Base-by-base conservation (phyloP, 2,113 vertebrate species). In the Bombycilla garrulus region DNA sequence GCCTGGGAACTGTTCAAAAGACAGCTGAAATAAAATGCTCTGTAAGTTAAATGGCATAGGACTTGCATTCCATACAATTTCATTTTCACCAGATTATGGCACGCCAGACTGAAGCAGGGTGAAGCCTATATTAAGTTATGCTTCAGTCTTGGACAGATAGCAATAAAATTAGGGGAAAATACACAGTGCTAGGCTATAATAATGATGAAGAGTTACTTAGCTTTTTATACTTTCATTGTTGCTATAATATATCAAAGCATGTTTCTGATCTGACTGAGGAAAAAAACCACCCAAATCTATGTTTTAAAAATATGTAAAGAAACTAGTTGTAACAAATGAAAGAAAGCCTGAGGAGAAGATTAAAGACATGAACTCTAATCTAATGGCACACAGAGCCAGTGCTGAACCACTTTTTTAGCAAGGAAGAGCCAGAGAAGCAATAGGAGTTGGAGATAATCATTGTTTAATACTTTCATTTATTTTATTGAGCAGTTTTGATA, bases 1-100 rank as follows among this genome's bases (percentile, higher is more conserved):
- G 87, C 88, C 87, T 94, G 96, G 93, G 96, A 97, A 96, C 93
- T 92, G 64, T 93, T 91, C 79, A 91, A 93, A 92, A 96, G 92
- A 88, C 93, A 95, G 81, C 47, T 83, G 81, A 91, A 96, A 97
- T 93, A 93, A 96, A 97, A 95, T 74, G 77, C 60, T 74, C 78
- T 88, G 73, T 79, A 81, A 91, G 71, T 94, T 93, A 97, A 95
- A 92, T 64, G 73, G 72, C 69, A 57, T 47, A 92, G 47, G 71
- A 80, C 92, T 92, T 88, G 12, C 65, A 84, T 95, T 89, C 82
- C 83, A 54, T 64, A 44, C 9, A 4, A 82, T 94, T 94, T 78
- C 33, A 85, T 93, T 92, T 95, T 94, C 90, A 87, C 29, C 44
- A 87, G 57, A 60, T 91, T 92, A 90, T 28, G 40, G 64, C 69